Percentiles rank a stretch among this genome's conserved stretches.
These are phyloP conservation scores for Papilio glaucus DNA, from an alignment of 1,140 invertebrate genomes.

Conservation along the genomic window DNA sequence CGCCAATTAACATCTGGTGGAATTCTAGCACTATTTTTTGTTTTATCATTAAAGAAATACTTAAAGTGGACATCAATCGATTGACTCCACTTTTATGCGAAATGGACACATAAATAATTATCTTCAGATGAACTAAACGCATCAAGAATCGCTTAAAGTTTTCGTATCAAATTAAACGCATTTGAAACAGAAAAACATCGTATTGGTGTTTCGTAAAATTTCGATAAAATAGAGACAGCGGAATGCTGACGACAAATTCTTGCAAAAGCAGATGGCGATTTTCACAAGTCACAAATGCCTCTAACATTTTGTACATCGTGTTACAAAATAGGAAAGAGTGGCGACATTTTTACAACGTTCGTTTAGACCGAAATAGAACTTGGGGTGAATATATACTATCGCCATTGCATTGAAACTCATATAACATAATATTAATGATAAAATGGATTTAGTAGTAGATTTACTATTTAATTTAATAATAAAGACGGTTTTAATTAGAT, in stretches of 20 bases:
- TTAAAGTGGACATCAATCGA: too few relatives aligned
- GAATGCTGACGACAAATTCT: slow-evolving; percentile 24
- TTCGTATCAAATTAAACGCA: background rate
- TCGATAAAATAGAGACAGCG: background rate
- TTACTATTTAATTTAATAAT: too few relatives aligned
- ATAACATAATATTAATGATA: too few relatives aligned
- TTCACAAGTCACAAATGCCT: slow-evolving; percentile 21
- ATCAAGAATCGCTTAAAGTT: background rate
- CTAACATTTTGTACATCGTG: slow-evolving; percentile 8
- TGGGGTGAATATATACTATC: too few relatives aligned
- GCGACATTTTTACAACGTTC: background rate
- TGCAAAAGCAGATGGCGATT: slow-evolving; percentile 27
- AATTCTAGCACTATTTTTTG: too few relatives aligned
- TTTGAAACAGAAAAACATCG: background rate
- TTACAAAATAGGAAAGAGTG: slow-evolving; percentile 19
- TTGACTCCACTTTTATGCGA: too few relatives aligned
- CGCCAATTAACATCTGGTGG: too few relatives aligned
- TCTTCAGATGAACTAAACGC: background rate
- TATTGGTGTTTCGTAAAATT: slow-evolving; percentile 12
- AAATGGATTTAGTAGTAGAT: too few relatives aligned
- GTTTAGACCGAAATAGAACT: too few relatives aligned
- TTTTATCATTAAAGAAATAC: too few relatives aligned
- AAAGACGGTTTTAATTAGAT: background rate
- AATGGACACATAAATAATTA: background rate
- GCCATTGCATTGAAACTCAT: too few relatives aligned